These are phyloP conservation scores for Hapalemur alaotrensis DNA, from an alignment of 2,797 vertebrate genomes.

Conservation along the genomic window DNA sequence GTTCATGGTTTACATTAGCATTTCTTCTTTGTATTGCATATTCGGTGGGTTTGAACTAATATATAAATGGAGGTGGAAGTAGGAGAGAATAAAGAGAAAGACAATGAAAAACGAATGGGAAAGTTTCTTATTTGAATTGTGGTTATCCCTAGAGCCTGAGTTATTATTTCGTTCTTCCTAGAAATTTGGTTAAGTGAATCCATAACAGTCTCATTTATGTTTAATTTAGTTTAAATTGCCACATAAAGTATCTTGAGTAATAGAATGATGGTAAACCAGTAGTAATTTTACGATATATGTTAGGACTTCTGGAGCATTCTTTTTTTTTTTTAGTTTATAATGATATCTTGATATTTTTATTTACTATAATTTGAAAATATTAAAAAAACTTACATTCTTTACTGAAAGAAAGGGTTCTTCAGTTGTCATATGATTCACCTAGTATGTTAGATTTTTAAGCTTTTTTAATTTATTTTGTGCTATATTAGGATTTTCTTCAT, in stretches of 20 bases:
- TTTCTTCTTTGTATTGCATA: not conserved
- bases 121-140: not conserved
- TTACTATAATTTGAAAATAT: constrained; percentile 10
- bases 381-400: not conserved
- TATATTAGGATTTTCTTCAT: not conserved
- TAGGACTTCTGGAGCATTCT: not conserved
- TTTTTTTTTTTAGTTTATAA: not conserved
- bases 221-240: constrained; percentile 25
- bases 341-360: not conserved
- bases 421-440: not conserved
- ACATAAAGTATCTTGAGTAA: not conserved
- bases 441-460: not conserved
- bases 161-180: not conserved
- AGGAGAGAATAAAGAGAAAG: not conserved
- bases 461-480: not conserved
- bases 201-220: not conserved
- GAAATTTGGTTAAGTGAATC: not conserved
- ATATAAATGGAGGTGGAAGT: not conserved
- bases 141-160: not conserved
- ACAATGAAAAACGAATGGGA: not conserved
- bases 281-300: not conserved
- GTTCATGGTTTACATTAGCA: not conserved
- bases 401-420: not conserved
- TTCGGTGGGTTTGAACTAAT: not conserved
- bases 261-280: not conserved